Evolutionary conservation across 1,140 invertebrate genomes (phyloP).

Genomic region (Hypsibius dujardini): DNA sequence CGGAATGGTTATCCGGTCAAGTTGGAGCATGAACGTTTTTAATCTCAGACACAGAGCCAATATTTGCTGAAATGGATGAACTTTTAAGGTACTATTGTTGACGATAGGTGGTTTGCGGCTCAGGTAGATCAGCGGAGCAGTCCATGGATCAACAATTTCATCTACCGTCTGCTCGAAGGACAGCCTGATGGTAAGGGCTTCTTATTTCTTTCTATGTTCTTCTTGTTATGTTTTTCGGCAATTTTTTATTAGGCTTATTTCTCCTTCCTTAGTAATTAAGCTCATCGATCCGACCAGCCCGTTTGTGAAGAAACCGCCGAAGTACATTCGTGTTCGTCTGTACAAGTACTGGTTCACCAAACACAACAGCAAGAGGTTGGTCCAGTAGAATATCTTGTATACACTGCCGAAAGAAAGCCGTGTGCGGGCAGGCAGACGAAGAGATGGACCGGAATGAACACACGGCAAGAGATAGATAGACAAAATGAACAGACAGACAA

Average conservation of each 20-base stretch:
- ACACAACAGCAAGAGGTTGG: conserved; percentile 37
- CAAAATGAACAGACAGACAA: no score
- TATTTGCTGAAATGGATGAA: no score
- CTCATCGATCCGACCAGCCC: conserved; percentile 45
- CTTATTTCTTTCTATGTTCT: neutral
- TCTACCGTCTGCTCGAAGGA: conserved; percentile 48
- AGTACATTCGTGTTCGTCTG: conserved; percentile 49
- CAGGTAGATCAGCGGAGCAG: conserved; percentile 53
- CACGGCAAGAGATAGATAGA: no score
- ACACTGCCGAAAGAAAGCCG: conserved; percentile 28
- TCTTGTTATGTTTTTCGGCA: no score
- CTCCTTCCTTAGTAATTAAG: conserved; percentile 36
- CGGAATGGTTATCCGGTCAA: neutral
- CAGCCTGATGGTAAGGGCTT: conserved; percentile 38
- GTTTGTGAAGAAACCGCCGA: conserved; percentile 47
- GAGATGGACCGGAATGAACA: no score
- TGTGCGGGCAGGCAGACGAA: conserved; percentile 18
- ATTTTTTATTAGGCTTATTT: neutral
- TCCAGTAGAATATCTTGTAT: conserved; percentile 7
- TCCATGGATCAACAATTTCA: conserved; percentile 57
- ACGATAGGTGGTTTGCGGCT: conserved; percentile 50
- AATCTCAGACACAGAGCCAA: no score
- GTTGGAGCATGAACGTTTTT: no score
- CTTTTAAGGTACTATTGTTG: neutral
- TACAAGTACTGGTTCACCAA: conserved; percentile 53